Conservation (phyloP, 2,888 invertebrate species). For the Elgonia sp. region DNA sequence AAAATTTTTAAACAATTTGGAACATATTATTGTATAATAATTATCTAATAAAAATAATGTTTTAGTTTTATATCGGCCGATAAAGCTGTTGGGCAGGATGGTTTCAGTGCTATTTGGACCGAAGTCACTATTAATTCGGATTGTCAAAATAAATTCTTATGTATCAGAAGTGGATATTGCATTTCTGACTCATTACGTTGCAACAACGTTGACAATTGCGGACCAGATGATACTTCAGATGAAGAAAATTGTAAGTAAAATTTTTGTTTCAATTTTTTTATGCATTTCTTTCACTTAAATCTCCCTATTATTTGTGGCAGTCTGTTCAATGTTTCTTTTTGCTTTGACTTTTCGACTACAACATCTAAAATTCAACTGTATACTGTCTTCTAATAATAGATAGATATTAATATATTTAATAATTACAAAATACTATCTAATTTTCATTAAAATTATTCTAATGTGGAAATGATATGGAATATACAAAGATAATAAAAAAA, state of each 20-base stretch:
- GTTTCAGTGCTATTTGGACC: conserved; percentile 98
- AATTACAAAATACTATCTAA: conserved; percentile 41
- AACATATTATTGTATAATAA: neutral
- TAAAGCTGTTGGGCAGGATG: conserved; percentile 97
- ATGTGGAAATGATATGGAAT: conserved; percentile 50
- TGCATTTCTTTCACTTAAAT: conserved; percentile 68
- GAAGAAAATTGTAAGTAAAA: conserved; percentile 93
- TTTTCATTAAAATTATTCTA: conserved; percentile 4
- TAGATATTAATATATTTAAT: conserved; percentile 59
- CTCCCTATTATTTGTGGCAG: conserved; percentile 76
- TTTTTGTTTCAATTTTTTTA: conserved; percentile 10
- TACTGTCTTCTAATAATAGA: conserved; percentile 73
- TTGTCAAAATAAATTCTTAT: conserved; percentile 90
- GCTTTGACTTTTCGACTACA: conserved; percentile 80
- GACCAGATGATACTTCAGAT: conserved; percentile 91
- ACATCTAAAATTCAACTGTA: conserved; percentile 74
- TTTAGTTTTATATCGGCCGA: conserved; percentile 96
- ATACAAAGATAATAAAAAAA: neutral
- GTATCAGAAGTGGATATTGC: conserved; percentile 92
- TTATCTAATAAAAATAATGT: neutral
- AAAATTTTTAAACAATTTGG: neutral
- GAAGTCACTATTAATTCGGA: conserved; percentile 92
- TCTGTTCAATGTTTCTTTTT: conserved; percentile 82
- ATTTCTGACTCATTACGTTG: conserved; percentile 93
- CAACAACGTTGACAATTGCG: conserved; percentile 95